Conservation (phyloP, 53 echinoderm and acorn worm species). For the Astropecten irregularis region DNA sequence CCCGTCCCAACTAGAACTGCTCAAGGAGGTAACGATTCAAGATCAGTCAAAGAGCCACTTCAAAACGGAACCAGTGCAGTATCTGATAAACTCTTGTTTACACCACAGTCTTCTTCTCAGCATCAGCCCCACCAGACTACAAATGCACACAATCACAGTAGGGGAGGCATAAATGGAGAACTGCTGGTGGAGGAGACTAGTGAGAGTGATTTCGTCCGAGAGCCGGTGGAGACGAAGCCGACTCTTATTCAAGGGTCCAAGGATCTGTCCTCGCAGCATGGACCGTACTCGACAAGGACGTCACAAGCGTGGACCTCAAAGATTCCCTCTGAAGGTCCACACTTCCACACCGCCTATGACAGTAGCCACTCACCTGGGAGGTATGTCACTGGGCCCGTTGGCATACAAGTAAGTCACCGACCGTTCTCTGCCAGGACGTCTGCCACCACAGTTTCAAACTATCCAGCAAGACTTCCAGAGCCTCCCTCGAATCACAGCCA, state of each 20-base stretch:
- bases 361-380: neutral
- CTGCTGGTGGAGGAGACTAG: constrained; percentile 67
- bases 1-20: constrained; percentile 22
- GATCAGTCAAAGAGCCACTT: neutral
- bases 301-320: constrained; percentile 57
- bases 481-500: constrained; percentile 9
- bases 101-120: neutral
- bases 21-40: constrained; percentile 22
- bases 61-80: neutral
- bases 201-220: constrained; percentile 63
- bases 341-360: constrained; percentile 9
- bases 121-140: neutral
- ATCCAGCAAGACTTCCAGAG: constrained; percentile 35
- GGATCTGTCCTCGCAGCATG: neutral
- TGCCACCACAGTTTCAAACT: constrained; percentile 68
- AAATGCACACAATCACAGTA: neutral
- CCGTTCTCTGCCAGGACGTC: constrained; percentile 77
- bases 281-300: neutral
- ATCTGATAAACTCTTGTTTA: constrained; percentile 20
- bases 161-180: constrained; percentile 38
- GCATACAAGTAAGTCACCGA: neutral
- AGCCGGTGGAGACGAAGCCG: constrained; percentile 46
- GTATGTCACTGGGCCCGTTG: neutral
- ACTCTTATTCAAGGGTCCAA: constrained; percentile 29
- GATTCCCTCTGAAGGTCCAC: neutral